Percentiles rank a stretch among this genome's conserved stretches.
phyloP scores from a whole-genome alignment of 1,140 invertebrate species.

The Polyergus mexicanus region DNA sequence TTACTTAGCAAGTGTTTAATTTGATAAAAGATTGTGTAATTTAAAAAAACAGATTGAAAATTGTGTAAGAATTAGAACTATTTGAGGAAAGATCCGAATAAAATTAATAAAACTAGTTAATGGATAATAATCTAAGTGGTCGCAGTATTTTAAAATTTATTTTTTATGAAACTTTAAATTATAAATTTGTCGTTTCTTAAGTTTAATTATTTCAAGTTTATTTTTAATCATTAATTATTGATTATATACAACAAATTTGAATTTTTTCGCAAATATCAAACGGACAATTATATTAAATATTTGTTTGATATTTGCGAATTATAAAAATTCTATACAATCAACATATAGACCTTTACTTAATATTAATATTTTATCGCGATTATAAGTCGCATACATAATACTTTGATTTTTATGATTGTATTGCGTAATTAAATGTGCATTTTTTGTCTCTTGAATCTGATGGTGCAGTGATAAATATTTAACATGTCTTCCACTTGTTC shows the following conservation, averaged over 20 bases:
- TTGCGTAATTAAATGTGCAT: not conserved
- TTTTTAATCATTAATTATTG: conserved; percentile 16
- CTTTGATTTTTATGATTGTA: not conserved
- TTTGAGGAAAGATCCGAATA: not conserved
- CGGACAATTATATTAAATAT: not conserved
- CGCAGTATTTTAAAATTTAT: conserved; percentile 4
- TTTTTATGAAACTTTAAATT: not conserved
- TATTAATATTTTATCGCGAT: conserved; percentile 63
- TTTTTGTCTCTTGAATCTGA: not conserved
- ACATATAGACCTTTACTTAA: conserved; percentile 3
- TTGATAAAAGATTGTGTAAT: not conserved
- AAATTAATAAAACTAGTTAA: not conserved
- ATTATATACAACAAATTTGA: too few species aligned
- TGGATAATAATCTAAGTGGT: not conserved
- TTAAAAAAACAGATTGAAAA: not conserved
- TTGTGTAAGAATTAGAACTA: not conserved
- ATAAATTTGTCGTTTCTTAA: not conserved
- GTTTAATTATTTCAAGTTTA: not conserved
- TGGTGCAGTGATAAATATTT: not conserved
- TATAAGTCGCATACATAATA: not conserved
- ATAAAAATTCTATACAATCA: conserved; percentile 20
- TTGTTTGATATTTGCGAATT: conserved; percentile 28
- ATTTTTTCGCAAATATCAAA: too few species aligned
- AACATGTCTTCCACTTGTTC: not conserved
- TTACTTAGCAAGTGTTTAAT: too few species aligned